Conservation (phyloP, 1,140 invertebrate species). For the Drosophila ambigua region DNA sequence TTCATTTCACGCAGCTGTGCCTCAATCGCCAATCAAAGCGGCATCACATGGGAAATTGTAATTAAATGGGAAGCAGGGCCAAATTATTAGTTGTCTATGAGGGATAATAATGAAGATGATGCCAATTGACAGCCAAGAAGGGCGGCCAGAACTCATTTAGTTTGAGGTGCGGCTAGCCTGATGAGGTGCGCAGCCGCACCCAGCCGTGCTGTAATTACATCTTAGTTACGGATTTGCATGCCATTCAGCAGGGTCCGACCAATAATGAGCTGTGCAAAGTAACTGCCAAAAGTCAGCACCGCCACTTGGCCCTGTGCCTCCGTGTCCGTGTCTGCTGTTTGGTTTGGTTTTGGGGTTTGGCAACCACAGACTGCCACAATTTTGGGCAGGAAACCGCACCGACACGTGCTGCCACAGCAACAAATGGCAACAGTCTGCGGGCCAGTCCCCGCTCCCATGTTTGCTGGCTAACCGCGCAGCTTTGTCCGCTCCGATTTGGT, state of each 20-base stretch:
- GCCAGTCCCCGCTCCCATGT: conserved; percentile 5
- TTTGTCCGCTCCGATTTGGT: conserved; percentile 52
- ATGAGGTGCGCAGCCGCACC: not conserved
- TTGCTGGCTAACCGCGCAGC: conserved; percentile 36
- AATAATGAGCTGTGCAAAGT: conserved; percentile 41
- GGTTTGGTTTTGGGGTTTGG: conserved; percentile 25
- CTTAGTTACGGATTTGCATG: conserved; percentile 38
- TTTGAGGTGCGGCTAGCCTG: conserved; percentile 19
- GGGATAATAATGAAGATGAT: conserved; percentile 9
- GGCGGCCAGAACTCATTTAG: conserved; percentile 17
- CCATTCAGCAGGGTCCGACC: conserved; percentile 26
- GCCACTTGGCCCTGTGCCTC: conserved; percentile 30
- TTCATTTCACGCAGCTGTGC: conserved; percentile 57
- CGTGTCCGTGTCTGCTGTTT: conserved; percentile 14
- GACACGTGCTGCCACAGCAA: conserved; percentile 45
- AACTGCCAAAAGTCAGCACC: conserved; percentile 46
- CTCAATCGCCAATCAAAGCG: conserved; percentile 46
- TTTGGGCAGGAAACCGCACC: conserved; percentile 53
- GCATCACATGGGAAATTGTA: conserved; percentile 43
- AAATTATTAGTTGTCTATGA: conserved; percentile 38
- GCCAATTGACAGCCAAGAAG: conserved; percentile 6
- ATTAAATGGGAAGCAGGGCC: conserved; percentile 41
- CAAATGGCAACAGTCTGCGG: conserved; percentile 4
- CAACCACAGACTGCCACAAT: conserved; percentile 45
- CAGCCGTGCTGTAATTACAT: conserved; percentile 44